phyloP scores from a whole-genome alignment of 2,797 vertebrate species.

The Toxotes lorentzi region DNA sequence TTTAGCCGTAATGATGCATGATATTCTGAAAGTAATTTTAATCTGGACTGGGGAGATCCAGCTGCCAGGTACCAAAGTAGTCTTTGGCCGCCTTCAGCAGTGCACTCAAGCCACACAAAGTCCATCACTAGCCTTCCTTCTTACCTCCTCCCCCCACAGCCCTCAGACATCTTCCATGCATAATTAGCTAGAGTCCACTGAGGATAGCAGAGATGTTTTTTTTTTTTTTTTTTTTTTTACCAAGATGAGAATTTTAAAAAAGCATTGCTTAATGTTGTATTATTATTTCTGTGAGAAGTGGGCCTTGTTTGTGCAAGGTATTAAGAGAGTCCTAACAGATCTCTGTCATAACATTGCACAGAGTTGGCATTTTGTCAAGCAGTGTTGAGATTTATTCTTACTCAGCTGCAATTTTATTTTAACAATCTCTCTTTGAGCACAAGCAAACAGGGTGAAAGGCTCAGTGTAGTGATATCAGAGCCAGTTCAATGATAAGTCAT shows the following conservation, averaged over 20 bases:
- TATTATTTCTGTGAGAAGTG: slow-evolving; percentile 46
- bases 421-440: slow-evolving; percentile 49
- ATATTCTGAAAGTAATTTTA: slow-evolving; percentile 69
- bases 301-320: slow-evolving; percentile 21
- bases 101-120: slow-evolving; percentile 62
- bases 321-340: slow-evolving; percentile 35
- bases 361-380: slow-evolving; percentile 41
- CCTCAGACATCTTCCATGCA: slow-evolving; percentile 73
- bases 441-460: slow-evolving; percentile 38
- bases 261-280: slow-evolving; percentile 37
- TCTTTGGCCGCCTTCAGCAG: slow-evolving; percentile 64
- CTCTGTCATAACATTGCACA: slow-evolving; percentile 25
- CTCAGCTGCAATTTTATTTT: slow-evolving; percentile 34
- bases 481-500: slow-evolving; percentile 47
- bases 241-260: slow-evolving; percentile 53
- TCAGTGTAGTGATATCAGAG: slow-evolving; percentile 45
- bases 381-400: slow-evolving; percentile 28
- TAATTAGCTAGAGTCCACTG: slow-evolving; percentile 77
- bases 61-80: slow-evolving; percentile 76
- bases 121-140: slow-evolving; percentile 53
- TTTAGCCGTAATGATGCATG: slow-evolving; percentile 69
- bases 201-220: slow-evolving; percentile 54
- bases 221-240: slow-evolving; percentile 10
- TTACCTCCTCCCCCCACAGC: slow-evolving; percentile 59
- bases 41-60: slow-evolving; percentile 65